These are phyloP conservation scores for Drosophila incognita DNA, from an alignment of 2,888 invertebrate genomes.

Conservation along the genomic window DNA sequence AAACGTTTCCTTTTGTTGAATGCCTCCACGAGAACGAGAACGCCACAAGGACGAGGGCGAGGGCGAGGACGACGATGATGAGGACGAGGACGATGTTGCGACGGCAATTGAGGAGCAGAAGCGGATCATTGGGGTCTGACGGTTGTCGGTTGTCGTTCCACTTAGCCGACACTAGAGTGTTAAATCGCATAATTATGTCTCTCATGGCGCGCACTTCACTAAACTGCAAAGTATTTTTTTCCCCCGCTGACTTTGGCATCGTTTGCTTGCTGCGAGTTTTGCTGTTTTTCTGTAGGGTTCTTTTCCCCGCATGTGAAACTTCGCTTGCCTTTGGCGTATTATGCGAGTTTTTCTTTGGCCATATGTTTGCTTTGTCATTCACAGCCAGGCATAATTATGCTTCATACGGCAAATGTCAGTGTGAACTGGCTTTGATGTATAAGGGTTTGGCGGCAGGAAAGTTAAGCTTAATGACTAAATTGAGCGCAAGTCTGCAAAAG, in stretches of 20 bases:
- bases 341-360: conserved; percentile 42
- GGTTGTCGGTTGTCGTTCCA: conserved; percentile 64
- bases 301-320: conserved; percentile 37
- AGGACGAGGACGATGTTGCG: background rate
- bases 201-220: conserved; percentile 79
- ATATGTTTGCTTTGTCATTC: conserved; percentile 64
- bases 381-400: conserved; percentile 59
- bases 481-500: conserved; percentile 56
- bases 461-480: conserved; percentile 68
- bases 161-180: conserved; percentile 76
- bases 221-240: conserved; percentile 62
- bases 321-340: conserved; percentile 34
- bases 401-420: conserved; percentile 25
- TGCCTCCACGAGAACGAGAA: conserved; percentile 30
- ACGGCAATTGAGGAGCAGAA: background rate
- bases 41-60: background rate
- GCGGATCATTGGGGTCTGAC: conserved; percentile 5
- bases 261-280: conserved; percentile 24
- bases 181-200: conserved; percentile 82
- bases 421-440: conserved; percentile 48
- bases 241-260: conserved; percentile 51
- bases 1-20: conserved; percentile 68
- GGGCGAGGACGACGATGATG: background rate
- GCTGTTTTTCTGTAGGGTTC: conserved; percentile 4
- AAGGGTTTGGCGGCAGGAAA: conserved; percentile 32